Evolutionary conservation across 2,888 invertebrate genomes (phyloP), one percentile per base, ranked within the genome.

Genomic region (Phyto melanocephala): DNA sequence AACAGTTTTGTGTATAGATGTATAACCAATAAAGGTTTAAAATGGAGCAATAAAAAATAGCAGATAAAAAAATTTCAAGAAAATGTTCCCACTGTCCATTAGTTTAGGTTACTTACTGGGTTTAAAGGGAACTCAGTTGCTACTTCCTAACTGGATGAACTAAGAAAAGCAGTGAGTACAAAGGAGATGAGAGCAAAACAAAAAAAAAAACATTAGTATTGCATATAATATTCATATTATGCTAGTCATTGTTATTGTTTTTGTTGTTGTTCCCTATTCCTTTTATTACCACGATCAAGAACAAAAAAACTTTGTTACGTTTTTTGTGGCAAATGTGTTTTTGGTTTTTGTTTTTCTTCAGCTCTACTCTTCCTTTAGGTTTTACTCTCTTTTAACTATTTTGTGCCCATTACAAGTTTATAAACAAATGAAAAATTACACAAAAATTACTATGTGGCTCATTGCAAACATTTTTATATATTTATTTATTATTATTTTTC

Each of bases 341-440:
- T n/a, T n/a, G n/a, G n/a, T n/a, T n/a, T n/a, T n/a, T n/a, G n/a
- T n/a, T n/a, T 33, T 15, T 50, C 52, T 28, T 3, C 28, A 28
- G 28, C 28, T 5, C 28, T 28, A 28, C 28, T 40, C 40, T 52
- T 45, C 8, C 33, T 52, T 47, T 11, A 13, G 60, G 47, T 70
- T 37, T 54, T 6, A n/a, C 28, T n/a, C 54, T 17, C 35, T 7
- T 45, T 47, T 13, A 37, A 37, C 35, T 52, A 17, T 74, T 68
- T 56, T 42, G 52, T 52, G 63, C 67, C 56, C 47, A 22, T 68
- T 56, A 74, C 77, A 81, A 74, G 67, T 81, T 72, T 72, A 77
- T 77, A 81, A 81, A 63, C 81, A 81, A 77, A 81, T 81, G 77
- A 81, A 81, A 70, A 76, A 76, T 75, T 80, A 54, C 58, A 79